Evolutionary conservation across 1,140 invertebrate species (phyloP).

Genomic region (Drosophila kanapiae): DNA sequence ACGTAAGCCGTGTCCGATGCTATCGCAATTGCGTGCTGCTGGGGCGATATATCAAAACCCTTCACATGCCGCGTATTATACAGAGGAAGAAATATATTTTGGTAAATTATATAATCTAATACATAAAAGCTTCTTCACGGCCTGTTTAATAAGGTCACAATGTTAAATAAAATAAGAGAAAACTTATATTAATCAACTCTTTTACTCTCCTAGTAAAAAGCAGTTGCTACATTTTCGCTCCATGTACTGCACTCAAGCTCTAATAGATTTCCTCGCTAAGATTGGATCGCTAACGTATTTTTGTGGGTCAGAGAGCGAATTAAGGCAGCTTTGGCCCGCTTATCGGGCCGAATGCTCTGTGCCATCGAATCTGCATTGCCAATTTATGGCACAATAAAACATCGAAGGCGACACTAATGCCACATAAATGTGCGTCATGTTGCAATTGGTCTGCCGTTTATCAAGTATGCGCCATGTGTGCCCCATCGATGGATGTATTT

Average conservation of each 20-base stretch:
- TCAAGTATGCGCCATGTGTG: constrained; percentile 72
- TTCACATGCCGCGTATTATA: constrained; percentile 46
- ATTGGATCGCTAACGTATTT: constrained; percentile 46
- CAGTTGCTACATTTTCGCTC: background rate
- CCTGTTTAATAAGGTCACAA: fast-evolving
- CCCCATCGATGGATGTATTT: constrained; percentile 47
- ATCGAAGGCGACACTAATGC: constrained; percentile 66
- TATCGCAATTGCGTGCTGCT: constrained; percentile 64
- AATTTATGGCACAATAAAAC: constrained; percentile 71
- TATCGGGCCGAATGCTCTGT: constrained; percentile 39
- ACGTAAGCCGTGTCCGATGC: constrained; percentile 70
- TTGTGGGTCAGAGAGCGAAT: constrained; percentile 63
- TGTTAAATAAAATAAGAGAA: background rate
- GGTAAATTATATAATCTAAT: background rate
- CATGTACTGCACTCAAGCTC: constrained; percentile 13
- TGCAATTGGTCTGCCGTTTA: constrained; percentile 59
- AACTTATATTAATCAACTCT: background rate
- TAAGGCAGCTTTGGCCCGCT: constrained; percentile 55
- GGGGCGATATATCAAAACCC: constrained; percentile 69
- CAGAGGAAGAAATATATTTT: constrained; percentile 2
- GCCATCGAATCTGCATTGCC: constrained; percentile 48
- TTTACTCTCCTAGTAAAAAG: background rate
- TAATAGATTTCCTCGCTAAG: constrained; percentile 45
- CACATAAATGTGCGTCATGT: constrained; percentile 72
- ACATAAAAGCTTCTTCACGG: background rate